Percentiles rank a stretch among this genome's conserved stretches.
These are phyloP conservation scores for Seira musarum DNA, from an alignment of 2,888 invertebrate genomes.

Conservation along the genomic window DNA sequence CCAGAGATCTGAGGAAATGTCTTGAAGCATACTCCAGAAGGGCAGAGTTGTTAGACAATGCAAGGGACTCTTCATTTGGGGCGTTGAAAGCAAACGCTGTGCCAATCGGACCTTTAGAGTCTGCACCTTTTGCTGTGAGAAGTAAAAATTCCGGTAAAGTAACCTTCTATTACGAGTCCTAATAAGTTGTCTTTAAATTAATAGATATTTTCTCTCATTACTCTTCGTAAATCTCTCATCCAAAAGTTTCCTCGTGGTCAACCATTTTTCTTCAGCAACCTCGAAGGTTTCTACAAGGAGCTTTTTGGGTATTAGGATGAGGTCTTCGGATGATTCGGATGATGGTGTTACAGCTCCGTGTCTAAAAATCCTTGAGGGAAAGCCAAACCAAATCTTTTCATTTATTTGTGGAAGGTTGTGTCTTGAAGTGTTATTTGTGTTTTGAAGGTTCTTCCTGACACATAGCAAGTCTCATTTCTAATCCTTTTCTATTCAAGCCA, in stretches of 20 bases:
- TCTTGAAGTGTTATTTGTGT: no score
- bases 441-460: no score
- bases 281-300: slow-evolving; percentile 83
- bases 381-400: no score
- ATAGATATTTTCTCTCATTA: slow-evolving; percentile 84
- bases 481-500: no score
- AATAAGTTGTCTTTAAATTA: slow-evolving; percentile 79
- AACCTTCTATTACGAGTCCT: neutral
- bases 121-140: slow-evolving; percentile 82
- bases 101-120: slow-evolving; percentile 88
- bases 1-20: slow-evolving; percentile 83
- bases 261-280: slow-evolving; percentile 84
- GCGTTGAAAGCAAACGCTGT: slow-evolving; percentile 93
- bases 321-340: slow-evolving; percentile 34
- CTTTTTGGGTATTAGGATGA: slow-evolving; percentile 71
- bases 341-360: slow-evolving; percentile 1
- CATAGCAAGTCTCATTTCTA: no score
- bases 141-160: neutral
- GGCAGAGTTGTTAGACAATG: slow-evolving; percentile 88
- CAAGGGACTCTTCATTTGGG: slow-evolving; percentile 87
- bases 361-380: slow-evolving; percentile 30
- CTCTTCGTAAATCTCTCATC: slow-evolving; percentile 72
- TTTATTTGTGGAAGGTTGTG: no score
- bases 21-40: slow-evolving; percentile 90
- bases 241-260: slow-evolving; percentile 72